Base-by-base conservation (phyloP, 2,888 invertebrate genomes). In the Tiliacea aurago region DNA sequence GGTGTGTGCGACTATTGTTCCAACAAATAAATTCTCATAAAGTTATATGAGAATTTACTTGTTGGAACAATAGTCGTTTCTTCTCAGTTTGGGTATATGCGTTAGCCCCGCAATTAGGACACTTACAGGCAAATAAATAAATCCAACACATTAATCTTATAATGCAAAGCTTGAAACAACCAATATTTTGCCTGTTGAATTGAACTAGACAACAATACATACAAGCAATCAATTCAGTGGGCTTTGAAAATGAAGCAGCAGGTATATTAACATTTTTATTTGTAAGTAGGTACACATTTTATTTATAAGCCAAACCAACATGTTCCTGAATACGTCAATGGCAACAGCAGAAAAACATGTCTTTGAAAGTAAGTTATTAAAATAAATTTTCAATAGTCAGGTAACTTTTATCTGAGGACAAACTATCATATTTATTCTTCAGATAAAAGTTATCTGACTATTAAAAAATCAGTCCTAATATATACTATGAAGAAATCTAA, bases 401-500 rank as follows among this genome's bases (percentile, higher is more conserved):
- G 3, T 28, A 28, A 28, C 28, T 28, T 28, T 28, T 28, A 28
- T 28, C 28, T 28, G 28, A 28, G 28, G 28, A 28, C 28, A 28
- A 28, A 28, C 28, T 28, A 28, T 28, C 28, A 2, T 28, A 28
- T 28, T 28, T 28, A 28, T 28, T 28, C 28, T 28, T 28, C 28
- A 28, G 28, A 28, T 28, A 2, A 28, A 28, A 28, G 2, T 28
- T 28, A 28, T 28, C 28, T 28, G 28, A 28, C 28, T 28, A 28
- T 28, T 28, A 1, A 28, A 28, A 28, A 28, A 28, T 28, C 28
- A 28, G 28, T 3, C 28, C 28, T 28, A 28, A 55, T 33, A 43
- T 23, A 33, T 9, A n/a, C n/a, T 37, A n/a, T 43, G 15, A 13
- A 37, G 11, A 37, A 74, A 72, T 45, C 62, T 80, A 83, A 79